A percentile compares a stretch with the other conserved stretches of the same genome.
Evolutionary conservation across 37 sponge, comb jelly and placozoan species (phyloP).

Genomic region (Bolinopsis microptera): DNA sequence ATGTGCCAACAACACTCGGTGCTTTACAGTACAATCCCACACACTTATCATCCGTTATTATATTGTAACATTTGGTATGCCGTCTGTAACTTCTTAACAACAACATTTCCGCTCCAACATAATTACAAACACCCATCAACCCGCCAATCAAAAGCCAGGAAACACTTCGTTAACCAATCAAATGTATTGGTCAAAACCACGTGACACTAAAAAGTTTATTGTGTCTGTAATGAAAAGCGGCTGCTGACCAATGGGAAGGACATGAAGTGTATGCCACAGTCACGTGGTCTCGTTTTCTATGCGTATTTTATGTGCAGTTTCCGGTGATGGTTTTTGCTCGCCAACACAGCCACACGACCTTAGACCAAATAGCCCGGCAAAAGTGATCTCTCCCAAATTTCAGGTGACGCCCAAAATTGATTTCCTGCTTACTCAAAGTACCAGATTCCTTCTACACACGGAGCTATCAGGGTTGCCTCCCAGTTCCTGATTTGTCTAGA

Average conservation of each 20-base stretch:
- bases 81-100: background rate
- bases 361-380: background rate
- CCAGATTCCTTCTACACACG: no score
- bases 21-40: no score
- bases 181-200: background rate
- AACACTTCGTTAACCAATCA: background rate
- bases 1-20: no score
- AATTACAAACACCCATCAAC: background rate
- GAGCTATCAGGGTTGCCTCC: no score
- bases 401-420: no score
- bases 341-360: background rate
- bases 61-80: background rate
- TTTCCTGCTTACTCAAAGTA: no score
- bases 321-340: background rate
- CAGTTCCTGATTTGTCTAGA: no score
- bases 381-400: no score
- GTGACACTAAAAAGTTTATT: background rate
- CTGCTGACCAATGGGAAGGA: background rate
- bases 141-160: background rate
- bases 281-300: background rate
- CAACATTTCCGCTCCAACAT: background rate
- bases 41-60: background rate
- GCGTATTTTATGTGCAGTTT: background rate
- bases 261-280: background rate
- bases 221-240: background rate